Conservation (phyloP, 2,113 vertebrate species). For the Excalfactoria chinensis region DNA sequence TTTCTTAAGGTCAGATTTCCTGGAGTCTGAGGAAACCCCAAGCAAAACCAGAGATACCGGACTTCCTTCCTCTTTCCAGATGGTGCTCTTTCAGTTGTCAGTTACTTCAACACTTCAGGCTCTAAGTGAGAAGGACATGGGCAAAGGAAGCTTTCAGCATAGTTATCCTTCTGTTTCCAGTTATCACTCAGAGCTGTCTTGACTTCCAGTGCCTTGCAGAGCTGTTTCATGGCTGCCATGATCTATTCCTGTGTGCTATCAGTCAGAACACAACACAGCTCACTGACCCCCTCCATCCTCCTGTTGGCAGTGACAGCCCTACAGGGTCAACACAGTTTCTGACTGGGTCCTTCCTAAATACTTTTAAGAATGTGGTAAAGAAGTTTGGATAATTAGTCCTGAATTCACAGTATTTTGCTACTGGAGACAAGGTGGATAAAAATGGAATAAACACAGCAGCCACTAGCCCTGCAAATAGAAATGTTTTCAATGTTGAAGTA, state of each 20-base stretch:
- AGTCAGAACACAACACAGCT: background rate
- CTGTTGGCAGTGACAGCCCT: background rate
- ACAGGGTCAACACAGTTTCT: background rate
- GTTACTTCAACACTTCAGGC: background rate
- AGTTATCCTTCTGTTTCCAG: constrained; percentile 15
- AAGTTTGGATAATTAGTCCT: constrained; percentile 5
- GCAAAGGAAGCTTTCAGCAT: background rate
- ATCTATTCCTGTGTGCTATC: background rate
- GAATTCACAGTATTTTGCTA: constrained; percentile 11
- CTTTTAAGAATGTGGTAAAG: background rate
- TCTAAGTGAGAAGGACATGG: background rate
- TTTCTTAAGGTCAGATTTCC: constrained; percentile 1
- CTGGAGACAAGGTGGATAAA: constrained; percentile 1
- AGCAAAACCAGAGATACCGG: background rate
- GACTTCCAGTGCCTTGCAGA: background rate
- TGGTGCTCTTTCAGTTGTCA: background rate
- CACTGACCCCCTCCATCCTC: background rate
- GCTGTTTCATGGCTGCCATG: background rate
- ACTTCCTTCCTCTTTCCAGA: background rate
- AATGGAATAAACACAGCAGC: constrained; percentile 30
- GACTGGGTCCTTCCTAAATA: background rate
- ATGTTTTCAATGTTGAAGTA: background rate
- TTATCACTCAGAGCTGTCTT: background rate
- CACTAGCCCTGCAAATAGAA: constrained; percentile 4
- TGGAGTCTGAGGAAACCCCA: background rate